phyloP scores from a whole-genome alignment of 2,113 vertebrate genomes.

The Scomber scombrus region DNA sequence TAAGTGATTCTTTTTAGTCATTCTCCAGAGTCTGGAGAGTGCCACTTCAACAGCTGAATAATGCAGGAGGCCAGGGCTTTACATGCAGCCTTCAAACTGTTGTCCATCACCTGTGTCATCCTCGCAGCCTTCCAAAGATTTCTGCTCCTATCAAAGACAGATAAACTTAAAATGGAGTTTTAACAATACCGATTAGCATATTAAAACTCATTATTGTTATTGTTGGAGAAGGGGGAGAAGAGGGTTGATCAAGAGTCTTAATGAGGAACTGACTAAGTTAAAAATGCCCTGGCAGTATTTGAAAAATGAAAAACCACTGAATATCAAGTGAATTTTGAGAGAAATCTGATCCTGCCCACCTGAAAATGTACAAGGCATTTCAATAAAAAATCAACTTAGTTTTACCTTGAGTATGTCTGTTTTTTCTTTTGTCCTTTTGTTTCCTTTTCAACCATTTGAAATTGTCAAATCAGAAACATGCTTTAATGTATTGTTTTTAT shows the following conservation, averaged over 20 bases:
- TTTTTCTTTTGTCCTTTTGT: background rate
- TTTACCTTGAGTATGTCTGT: slow-evolving; percentile 54
- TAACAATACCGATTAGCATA: slow-evolving; percentile 7
- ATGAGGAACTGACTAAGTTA: slow-evolving; percentile 35
- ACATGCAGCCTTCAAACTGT: background rate
- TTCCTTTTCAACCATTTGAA: background rate
- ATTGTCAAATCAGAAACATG: too few relatives aligned
- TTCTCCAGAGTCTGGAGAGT: slow-evolving; percentile 14
- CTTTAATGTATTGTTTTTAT: too few relatives aligned
- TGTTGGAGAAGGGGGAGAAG: background rate
- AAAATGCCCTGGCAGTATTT: slow-evolving; percentile 44
- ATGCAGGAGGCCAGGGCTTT: slow-evolving; percentile 5
- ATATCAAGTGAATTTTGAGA: slow-evolving; percentile 60
- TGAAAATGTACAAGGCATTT: slow-evolving; percentile 82
- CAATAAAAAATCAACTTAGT: slow-evolving; percentile 86
- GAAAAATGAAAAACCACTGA: slow-evolving; percentile 57
- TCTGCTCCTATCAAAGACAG: background rate
- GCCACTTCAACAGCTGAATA: background rate
- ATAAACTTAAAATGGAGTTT: slow-evolving; percentile 17
- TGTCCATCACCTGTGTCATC: slow-evolving; percentile 8
- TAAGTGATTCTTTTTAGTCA: background rate
- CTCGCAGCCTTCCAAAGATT: slow-evolving; percentile 30
- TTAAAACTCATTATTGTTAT: slow-evolving; percentile 9
- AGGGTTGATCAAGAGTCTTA: slow-evolving; percentile 49
- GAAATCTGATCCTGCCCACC: slow-evolving; percentile 64